A percentile compares a stretch with the other conserved stretches of the same genome.
Evolutionary conservation across 2,113 vertebrate species (phyloP).

Genomic region (Donacobius atricapilla): DNA sequence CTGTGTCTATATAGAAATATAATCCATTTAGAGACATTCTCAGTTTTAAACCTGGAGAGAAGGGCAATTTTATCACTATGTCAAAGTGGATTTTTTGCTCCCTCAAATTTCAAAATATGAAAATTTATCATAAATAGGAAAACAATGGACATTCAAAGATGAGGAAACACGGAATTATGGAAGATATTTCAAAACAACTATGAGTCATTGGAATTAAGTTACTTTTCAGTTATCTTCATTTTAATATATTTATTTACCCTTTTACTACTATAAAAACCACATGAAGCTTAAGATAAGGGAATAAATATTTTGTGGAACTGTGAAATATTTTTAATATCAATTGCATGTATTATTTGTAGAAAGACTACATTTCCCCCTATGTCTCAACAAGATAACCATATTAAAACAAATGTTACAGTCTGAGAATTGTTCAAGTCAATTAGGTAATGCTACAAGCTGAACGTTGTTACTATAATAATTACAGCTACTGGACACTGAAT

Average conservation of each 20-base stretch:
- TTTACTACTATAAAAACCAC: not conserved
- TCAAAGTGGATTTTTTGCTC: not conserved
- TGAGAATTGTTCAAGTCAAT: not conserved
- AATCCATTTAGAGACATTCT: not conserved
- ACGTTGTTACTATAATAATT: not conserved
- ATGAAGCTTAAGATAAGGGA: not conserved
- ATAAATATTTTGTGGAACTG: not conserved
- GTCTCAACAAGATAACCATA: not conserved
- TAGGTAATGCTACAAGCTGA: not conserved
- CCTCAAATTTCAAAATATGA: not conserved
- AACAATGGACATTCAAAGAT: not conserved
- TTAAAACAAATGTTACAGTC: not conserved
- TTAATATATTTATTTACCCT: not conserved
- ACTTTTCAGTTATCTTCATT: not conserved
- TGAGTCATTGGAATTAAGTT: not conserved
- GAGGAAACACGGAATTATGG: not conserved
- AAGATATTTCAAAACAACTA: not conserved
- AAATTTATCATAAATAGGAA: not conserved
- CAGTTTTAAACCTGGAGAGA: not conserved
- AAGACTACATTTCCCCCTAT: not conserved
- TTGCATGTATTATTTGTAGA: not conserved
- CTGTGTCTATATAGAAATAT: not conserved
- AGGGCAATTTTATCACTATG: not conserved
- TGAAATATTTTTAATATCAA: not conserved
- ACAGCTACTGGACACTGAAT: not conserved